These are phyloP conservation scores for Eilema griseolum DNA, from an alignment of 2,888 invertebrate species.

Conservation along the genomic window DNA sequence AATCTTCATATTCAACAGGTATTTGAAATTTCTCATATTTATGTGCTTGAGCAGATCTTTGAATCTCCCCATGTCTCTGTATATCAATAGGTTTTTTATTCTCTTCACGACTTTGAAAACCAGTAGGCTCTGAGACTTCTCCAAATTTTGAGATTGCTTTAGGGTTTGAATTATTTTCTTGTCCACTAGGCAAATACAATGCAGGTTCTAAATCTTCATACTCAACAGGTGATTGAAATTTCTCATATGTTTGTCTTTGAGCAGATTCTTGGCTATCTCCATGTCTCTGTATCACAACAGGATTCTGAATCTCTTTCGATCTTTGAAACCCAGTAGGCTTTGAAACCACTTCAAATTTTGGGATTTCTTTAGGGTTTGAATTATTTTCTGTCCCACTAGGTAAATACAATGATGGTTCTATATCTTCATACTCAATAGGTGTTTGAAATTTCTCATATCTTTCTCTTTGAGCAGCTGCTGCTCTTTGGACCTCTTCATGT, in stretches of 20 bases:
- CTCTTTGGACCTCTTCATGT: not conserved
- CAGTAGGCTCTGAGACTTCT: not conserved
- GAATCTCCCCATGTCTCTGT: not conserved
- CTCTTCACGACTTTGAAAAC: not conserved
- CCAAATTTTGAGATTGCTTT: not conserved
- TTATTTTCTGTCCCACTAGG: not conserved
- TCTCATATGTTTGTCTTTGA: not conserved
- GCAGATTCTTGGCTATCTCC: not conserved
- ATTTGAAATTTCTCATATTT: not conserved
- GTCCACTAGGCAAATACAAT: not conserved
- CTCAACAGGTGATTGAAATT: not conserved
- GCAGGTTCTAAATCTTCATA: not conserved
- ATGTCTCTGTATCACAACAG: slow-evolving; percentile 1
- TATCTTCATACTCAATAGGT: not conserved
- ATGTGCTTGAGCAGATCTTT: not conserved
- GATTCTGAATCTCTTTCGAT: not conserved
- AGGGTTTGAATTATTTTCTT: not conserved
- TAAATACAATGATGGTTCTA: not conserved
- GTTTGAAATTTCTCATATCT: not conserved
- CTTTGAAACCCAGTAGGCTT: not conserved
- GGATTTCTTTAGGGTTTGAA: not conserved
- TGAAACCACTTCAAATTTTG: not conserved
- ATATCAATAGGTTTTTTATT: not conserved
- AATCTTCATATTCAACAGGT: not conserved
- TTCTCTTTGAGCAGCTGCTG: too few relatives aligned